Evolutionary conservation across 1,140 invertebrate genomes (phyloP).

Genomic region (Dendrolimus punctatus): DNA sequence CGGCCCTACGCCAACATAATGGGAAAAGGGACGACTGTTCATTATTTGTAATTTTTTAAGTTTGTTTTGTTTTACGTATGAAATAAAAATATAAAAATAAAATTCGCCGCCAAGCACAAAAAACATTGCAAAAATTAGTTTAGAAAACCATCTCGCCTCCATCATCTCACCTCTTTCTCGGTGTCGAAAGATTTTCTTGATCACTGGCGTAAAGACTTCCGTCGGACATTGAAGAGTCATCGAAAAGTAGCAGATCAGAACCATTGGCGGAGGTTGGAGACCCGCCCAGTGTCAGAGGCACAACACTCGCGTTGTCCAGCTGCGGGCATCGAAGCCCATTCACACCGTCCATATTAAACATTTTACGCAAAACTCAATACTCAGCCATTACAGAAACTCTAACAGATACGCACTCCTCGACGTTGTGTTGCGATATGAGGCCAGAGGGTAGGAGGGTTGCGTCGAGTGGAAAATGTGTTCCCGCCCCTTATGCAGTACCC

Average conservation of each 20-base stretch:
- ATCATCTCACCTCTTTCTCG: constrained; percentile 53
- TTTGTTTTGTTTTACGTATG: neutral
- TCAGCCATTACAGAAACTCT: no score
- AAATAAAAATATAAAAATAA: constrained; percentile 1
- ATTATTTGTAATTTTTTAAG: neutral
- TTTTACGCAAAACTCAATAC: constrained; percentile 1
- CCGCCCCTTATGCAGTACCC: constrained; percentile 5
- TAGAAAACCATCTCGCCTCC: neutral
- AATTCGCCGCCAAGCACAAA: neutral
- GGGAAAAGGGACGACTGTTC: no score
- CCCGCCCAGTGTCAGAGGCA: constrained; percentile 23
- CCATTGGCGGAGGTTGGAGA: constrained; percentile 49
- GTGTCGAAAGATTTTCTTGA: constrained; percentile 58
- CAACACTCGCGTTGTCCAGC: constrained; percentile 26
- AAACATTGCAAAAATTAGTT: neutral
- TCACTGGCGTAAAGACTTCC: constrained; percentile 63
- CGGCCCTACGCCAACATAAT: no score
- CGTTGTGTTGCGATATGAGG: constrained; percentile 6
- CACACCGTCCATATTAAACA: constrained; percentile 45
- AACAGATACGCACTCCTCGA: neutral
- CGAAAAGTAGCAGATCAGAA: constrained; percentile 56
- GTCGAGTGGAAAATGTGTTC: constrained; percentile 1
- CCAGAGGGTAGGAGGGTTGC: constrained; percentile 8
- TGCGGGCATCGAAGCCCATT: constrained; percentile 25
- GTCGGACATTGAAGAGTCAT: constrained; percentile 64